Evolutionary conservation across 2,113 vertebrate genomes (phyloP).

Genomic region (Heterochromis multidens): DNA sequence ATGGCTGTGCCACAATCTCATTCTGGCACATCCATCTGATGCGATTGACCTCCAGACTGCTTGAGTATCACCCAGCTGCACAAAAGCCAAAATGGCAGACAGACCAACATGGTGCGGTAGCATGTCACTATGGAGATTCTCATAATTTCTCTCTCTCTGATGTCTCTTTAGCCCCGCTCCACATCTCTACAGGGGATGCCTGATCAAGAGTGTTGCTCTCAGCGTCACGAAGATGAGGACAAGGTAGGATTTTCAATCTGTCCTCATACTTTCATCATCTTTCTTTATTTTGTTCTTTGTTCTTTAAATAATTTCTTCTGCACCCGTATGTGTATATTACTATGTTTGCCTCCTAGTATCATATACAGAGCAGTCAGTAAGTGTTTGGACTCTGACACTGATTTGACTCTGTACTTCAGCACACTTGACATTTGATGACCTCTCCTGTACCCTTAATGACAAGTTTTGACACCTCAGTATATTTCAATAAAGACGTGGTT

Average conservation of each 20-base stretch:
- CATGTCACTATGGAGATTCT: neutral
- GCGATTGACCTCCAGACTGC: neutral
- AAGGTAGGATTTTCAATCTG: constrained; percentile 46
- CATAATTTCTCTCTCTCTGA: neutral
- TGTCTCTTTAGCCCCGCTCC: constrained; percentile 59
- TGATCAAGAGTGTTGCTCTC: constrained; percentile 49
- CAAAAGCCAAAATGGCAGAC: neutral
- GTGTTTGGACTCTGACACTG: constrained; percentile 9
- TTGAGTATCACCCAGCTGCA: neutral
- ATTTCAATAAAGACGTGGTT: no score
- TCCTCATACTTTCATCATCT: neutral
- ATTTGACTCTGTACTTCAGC: neutral
- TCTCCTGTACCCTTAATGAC: neutral
- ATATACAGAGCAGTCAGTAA: neutral
- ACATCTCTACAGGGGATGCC: constrained; percentile 57
- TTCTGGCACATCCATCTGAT: constrained; percentile 18
- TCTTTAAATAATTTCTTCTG: neutral
- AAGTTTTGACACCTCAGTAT: neutral
- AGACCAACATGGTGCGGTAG: neutral
- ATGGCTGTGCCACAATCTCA: constrained; percentile 32
- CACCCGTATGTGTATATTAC: neutral
- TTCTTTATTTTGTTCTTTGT: neutral
- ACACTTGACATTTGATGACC: no score
- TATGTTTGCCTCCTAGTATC: neutral
- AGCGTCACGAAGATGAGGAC: constrained; percentile 58